These are phyloP conservation scores for Artemia sinica DNA, from an alignment of 2,888 invertebrate genomes.

Conservation along the genomic window DNA sequence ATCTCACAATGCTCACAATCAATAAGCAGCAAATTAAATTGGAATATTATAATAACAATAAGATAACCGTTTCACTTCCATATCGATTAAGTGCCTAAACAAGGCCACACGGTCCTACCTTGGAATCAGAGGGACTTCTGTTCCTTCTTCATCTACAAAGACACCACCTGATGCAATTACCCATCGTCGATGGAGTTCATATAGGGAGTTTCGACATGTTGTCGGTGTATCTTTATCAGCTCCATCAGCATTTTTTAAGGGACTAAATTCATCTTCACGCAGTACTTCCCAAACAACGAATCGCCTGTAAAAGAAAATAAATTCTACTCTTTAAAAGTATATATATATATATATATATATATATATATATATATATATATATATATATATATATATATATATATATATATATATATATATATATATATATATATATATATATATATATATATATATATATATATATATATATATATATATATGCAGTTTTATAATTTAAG, in stretches of 20 bases:
- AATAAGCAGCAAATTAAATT: no score
- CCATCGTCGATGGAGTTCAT: slow-evolving; percentile 56
- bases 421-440: no score
- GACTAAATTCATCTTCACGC: slow-evolving; percentile 85
- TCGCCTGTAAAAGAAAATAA: slow-evolving; percentile 39
- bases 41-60: no score
- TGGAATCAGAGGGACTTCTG: slow-evolving; percentile 33
- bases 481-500: no score
- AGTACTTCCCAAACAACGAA: slow-evolving; percentile 84
- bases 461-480: no score
- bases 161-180: slow-evolving; percentile 62
- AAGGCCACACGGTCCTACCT: no score
- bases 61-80: no score
- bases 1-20: no score
- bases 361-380: background rate
- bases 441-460: no score
- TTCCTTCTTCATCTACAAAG: slow-evolving; percentile 37
- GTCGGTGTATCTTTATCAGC: slow-evolving; percentile 76
- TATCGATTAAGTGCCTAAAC: no score
- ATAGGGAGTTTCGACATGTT: slow-evolving; percentile 61
- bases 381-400: background rate
- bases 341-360: background rate
- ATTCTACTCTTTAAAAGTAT: no score
- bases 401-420: background rate
- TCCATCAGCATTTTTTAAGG: slow-evolving; percentile 79